These are phyloP conservation scores for Apodemus speciosus DNA, from an alignment of 2,113 vertebrate genomes.

Conservation along the genomic window DNA sequence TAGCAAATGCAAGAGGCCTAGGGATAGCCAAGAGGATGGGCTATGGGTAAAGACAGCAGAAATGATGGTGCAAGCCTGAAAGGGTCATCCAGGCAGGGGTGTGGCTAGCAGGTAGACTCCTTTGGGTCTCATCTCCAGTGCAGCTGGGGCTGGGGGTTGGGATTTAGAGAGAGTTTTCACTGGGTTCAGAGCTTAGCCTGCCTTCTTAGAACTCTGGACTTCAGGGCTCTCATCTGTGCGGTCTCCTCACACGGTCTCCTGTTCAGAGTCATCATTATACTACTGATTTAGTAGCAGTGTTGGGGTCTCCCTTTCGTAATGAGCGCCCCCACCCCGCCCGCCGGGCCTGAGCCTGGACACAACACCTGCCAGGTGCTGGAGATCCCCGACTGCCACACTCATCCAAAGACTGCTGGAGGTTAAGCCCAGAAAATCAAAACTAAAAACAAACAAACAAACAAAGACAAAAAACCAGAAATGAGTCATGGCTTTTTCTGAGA, in stretches of 20 bases:
- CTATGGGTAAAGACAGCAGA: background rate
- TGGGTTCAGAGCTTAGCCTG: background rate
- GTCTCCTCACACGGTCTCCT: background rate
- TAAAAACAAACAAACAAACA: background rate
- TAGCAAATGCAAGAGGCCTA: background rate
- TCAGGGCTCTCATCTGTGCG: background rate
- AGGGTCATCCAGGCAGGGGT: background rate
- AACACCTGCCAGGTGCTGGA: background rate
- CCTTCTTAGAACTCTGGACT: background rate
- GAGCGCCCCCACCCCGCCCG: background rate
- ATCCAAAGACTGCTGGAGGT: background rate
- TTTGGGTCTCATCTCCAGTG: background rate
- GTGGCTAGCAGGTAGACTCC: background rate
- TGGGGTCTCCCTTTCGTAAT: background rate
- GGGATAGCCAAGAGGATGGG: background rate
- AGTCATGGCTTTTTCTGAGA: conserved; percentile 18
- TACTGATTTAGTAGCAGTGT: conserved; percentile 29
- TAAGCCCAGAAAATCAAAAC: background rate
- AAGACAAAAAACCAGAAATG: background rate
- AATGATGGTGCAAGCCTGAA: background rate
- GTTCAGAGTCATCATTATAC: background rate
- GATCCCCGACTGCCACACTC: background rate
- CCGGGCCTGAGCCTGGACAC: background rate
- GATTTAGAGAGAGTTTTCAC: background rate
- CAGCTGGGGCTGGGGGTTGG: background rate